Percentiles rank a stretch among this genome's conserved stretches.
Evolutionary conservation across 1,140 invertebrate genomes (phyloP).

Genomic region (Nylanderia fulva): DNA sequence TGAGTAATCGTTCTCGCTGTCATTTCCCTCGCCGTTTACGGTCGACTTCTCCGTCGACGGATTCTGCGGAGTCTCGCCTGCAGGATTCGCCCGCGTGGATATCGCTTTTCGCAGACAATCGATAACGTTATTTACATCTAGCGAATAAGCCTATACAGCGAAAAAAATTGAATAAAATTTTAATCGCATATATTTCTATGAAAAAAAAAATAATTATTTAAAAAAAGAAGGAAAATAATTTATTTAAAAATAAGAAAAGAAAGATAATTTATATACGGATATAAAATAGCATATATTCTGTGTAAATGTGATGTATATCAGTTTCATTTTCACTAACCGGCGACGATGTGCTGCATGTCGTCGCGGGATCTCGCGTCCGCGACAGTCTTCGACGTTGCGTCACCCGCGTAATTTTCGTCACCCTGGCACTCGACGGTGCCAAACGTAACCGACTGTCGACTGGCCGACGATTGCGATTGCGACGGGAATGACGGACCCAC

Average conservation of each 20-base stretch:
- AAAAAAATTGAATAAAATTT: not conserved
- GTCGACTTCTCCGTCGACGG: not conserved
- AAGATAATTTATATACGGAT: too few species aligned
- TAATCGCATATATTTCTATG: too few species aligned
- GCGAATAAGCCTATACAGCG: not conserved
- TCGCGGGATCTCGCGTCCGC: not conserved
- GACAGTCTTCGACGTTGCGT: slow-evolving; percentile 48
- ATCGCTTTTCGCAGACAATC: not conserved
- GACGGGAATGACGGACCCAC: slow-evolving; percentile 87
- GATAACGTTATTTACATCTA: too few species aligned
- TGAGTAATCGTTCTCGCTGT: slow-evolving; percentile 93
- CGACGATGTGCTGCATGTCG: slow-evolving; percentile 65
- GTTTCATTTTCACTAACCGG: slow-evolving; percentile 62
- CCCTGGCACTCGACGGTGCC: slow-evolving; percentile 84
- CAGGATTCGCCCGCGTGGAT: not conserved
- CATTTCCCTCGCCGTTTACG: slow-evolving; percentile 82
- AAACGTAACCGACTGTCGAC: slow-evolving; percentile 90
- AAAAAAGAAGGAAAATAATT: too few species aligned
- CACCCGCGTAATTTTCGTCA: slow-evolving; percentile 80
- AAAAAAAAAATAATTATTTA: too few species aligned
- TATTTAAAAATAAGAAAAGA: too few species aligned
- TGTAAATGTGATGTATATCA: not conserved
- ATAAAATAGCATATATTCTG: too few species aligned
- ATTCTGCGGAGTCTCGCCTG: not conserved
- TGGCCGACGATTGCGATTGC: slow-evolving; percentile 89